phyloP scores from a whole-genome alignment of 1,140 invertebrate genomes.

The Coptotermes formosanus region DNA sequence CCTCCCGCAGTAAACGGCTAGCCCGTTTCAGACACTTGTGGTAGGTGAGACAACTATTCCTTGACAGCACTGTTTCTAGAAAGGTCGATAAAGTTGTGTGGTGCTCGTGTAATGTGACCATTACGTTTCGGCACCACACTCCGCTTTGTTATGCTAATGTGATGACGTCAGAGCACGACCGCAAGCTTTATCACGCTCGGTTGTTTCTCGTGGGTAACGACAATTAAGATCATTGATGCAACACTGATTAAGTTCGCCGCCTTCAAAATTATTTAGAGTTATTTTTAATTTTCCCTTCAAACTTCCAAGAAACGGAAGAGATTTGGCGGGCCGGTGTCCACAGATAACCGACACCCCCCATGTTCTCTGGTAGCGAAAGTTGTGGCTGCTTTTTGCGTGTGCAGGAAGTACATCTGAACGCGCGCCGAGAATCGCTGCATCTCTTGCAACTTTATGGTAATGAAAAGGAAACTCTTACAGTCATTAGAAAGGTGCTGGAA shows the following conservation, averaged over 20 bases:
- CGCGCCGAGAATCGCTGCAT: neutral
- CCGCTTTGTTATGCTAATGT: neutral
- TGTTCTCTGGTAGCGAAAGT: neutral
- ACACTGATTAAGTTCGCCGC: neutral
- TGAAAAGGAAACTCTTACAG: too few species aligned
- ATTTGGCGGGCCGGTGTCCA: neutral
- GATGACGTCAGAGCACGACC: neutral
- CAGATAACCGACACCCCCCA: neutral
- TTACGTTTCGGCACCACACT: neutral
- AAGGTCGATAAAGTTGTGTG: neutral
- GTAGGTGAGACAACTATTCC: too few species aligned
- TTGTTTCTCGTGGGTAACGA: neutral
- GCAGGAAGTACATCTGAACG: neutral
- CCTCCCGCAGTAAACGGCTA: too few species aligned
- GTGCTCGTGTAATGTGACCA: neutral
- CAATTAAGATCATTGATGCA: neutral
- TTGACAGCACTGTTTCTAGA: neutral
- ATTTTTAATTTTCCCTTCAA: too few species aligned
- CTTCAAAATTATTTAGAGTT: neutral
- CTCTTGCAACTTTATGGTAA: too few species aligned
- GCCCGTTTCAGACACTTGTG: too few species aligned
- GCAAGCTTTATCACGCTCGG: neutral
- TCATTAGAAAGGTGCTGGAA: too few species aligned
- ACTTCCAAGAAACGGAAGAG: too few species aligned
- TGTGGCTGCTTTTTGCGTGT: neutral